Conservation (phyloP, 2,113 vertebrate genomes). For the Planiliza haematocheilus region DNA sequence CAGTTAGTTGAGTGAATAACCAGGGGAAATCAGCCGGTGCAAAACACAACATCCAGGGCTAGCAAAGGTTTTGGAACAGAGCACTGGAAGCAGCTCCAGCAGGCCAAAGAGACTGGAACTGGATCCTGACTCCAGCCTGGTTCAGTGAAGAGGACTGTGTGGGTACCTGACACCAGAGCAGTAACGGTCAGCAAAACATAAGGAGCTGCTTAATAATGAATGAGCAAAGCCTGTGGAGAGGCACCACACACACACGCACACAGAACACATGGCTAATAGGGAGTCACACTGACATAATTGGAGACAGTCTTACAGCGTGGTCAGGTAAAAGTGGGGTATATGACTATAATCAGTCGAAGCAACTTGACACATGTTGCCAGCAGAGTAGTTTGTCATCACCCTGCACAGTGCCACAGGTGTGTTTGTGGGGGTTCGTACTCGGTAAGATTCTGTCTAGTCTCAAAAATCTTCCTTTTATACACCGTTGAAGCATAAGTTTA, state of each 20-base stretch:
- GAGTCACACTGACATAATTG: conserved; percentile 64
- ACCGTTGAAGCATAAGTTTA: no score
- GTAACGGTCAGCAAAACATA: conserved; percentile 51
- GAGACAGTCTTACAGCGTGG: conserved; percentile 56
- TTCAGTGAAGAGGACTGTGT: conserved; percentile 43
- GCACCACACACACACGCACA: conserved; percentile 29
- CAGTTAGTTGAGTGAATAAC: conserved; percentile 33
- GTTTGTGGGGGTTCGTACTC: conserved; percentile 18
- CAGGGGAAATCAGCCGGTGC: neutral
- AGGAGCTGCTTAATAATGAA: conserved; percentile 78
- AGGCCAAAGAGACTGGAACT: conserved; percentile 50
- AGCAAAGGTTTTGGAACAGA: conserved; percentile 21
- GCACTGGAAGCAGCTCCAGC: conserved; percentile 19
- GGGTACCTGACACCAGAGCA: conserved; percentile 71
- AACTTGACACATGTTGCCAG: conserved; percentile 61
- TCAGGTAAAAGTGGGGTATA: conserved; percentile 62
- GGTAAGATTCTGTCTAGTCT: neutral
- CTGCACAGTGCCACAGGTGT: conserved; percentile 4
- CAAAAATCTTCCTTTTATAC: neutral
- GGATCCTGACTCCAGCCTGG: conserved; percentile 47
- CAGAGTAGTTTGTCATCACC: conserved; percentile 51
- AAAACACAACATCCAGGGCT: conserved; percentile 32
- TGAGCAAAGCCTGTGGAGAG: conserved; percentile 46
- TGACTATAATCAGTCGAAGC: conserved; percentile 64
- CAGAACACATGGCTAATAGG: conserved; percentile 56